These are phyloP conservation scores for Eustalomyia histrio DNA, from an alignment of 2,888 invertebrate genomes.

Conservation along the genomic window DNA sequence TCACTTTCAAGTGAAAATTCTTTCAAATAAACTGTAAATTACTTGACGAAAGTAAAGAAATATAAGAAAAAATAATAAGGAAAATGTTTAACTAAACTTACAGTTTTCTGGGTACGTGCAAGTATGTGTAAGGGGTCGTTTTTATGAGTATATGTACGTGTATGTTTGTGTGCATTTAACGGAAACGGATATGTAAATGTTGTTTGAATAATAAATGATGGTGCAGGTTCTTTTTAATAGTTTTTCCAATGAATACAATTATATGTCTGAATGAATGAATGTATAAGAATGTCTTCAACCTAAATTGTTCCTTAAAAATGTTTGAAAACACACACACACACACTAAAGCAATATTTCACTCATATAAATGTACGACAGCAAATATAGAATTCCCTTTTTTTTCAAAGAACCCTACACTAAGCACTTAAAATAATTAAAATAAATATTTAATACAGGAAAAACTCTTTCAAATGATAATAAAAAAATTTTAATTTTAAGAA, in stretches of 20 bases:
- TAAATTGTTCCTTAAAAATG: conserved; percentile 40
- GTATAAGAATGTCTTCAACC: conserved; percentile 43
- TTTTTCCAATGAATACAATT: conserved; percentile 47
- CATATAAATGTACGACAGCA: conserved; percentile 3
- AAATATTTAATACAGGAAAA: too few relatives aligned
- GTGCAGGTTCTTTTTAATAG: conserved; percentile 56
- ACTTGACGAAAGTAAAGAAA: conserved; percentile 57
- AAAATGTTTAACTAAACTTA: conserved; percentile 9
- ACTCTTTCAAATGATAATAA: too few relatives aligned
- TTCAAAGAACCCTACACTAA: too few relatives aligned
- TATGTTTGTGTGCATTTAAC: conserved; percentile 65
- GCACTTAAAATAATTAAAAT: too few relatives aligned
- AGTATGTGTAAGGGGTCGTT: background rate
- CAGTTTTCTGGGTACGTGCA: background rate
- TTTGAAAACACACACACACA: background rate
- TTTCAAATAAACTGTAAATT: conserved; percentile 66
- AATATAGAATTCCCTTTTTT: background rate
- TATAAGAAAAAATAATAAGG: background rate
- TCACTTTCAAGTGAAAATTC: conserved; percentile 74
- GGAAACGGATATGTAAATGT: conserved; percentile 78
- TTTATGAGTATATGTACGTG: background rate
- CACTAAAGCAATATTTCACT: background rate
- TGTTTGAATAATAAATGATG: conserved; percentile 76
- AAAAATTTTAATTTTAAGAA: too few relatives aligned
- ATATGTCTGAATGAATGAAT: conserved; percentile 23